Evolutionary conservation across 2,888 invertebrate genomes (phyloP).

Genomic region (Apamea monoglypha): DNA sequence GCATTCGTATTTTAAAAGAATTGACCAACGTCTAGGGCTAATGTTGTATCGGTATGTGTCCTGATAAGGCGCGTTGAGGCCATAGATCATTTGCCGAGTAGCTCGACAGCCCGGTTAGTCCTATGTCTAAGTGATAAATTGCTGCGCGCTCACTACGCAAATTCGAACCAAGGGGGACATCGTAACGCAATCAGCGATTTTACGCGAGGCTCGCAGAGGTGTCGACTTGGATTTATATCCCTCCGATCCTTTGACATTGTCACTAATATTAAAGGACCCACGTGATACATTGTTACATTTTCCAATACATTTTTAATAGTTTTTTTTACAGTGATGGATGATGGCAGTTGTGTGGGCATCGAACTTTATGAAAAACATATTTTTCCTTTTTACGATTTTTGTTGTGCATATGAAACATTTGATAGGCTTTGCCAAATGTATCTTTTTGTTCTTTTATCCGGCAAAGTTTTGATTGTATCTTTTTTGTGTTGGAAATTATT

Average conservation of each 20-base stretch:
- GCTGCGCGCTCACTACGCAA: conserved; percentile 85
- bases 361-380: conserved; percentile 43
- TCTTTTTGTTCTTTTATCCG: conserved; percentile 43
- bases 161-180: conserved; percentile 87
- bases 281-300: conserved; percentile 43
- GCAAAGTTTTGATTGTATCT: conserved; percentile 46
- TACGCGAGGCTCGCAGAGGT: conserved; percentile 86
- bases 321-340: conserved; percentile 60
- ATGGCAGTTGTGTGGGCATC: conserved; percentile 26
- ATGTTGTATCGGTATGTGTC: conserved; percentile 71
- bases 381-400: conserved; percentile 34
- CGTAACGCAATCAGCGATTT: conserved; percentile 85
- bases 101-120: conserved; percentile 81
- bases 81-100: conserved; percentile 82
- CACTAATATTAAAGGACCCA: conserved; percentile 36
- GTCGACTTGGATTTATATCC: conserved; percentile 80
- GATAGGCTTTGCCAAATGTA: conserved; percentile 35
- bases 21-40: conserved; percentile 74
- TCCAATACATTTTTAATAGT: conserved; percentile 52
- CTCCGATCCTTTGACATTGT: conserved; percentile 69
- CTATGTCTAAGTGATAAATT: conserved; percentile 90
- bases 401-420: conserved; percentile 28
- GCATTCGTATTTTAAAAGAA: conserved; percentile 49
- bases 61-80: conserved; percentile 72
- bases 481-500: conserved; percentile 42